These are phyloP conservation scores for Nothobranchius kuhntae DNA, from an alignment of 2,113 vertebrate species.

Conservation along the genomic window DNA sequence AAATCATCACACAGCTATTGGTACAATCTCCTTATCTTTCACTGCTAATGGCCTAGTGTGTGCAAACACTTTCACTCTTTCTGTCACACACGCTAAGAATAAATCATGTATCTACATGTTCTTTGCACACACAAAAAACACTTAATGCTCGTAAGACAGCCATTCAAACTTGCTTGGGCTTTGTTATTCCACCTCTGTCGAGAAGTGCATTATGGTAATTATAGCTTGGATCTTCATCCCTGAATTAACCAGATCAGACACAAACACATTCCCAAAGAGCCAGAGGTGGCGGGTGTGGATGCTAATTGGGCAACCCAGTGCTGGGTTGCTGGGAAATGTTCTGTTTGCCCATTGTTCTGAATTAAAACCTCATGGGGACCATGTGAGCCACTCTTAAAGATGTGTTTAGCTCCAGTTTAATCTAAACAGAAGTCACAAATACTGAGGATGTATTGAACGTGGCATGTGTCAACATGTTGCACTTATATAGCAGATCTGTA, in stretches of 20 bases:
- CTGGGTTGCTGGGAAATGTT: constrained; percentile 89
- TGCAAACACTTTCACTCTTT: background rate
- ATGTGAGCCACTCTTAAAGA: constrained; percentile 41
- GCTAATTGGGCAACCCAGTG: constrained; percentile 67
- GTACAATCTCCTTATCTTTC: constrained; percentile 65
- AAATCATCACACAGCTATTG: constrained; percentile 65
- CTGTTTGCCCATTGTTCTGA: constrained; percentile 89
- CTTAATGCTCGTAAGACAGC: constrained; percentile 37
- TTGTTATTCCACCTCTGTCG: constrained; percentile 67
- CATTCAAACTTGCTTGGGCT: constrained; percentile 71
- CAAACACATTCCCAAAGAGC: constrained; percentile 54
- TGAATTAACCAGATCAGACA: constrained; percentile 74
- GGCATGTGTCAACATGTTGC: constrained; percentile 21
- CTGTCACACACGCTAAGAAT: constrained; percentile 1
- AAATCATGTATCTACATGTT: constrained; percentile 60
- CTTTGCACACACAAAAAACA: constrained; percentile 58
- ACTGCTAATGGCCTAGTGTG: constrained; percentile 43
- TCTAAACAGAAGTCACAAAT: constrained; percentile 25
- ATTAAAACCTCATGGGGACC: constrained; percentile 89
- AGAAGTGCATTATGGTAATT: constrained; percentile 79
- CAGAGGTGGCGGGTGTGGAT: constrained; percentile 56
- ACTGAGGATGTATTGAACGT: constrained; percentile 2
- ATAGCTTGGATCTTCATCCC: constrained; percentile 71
- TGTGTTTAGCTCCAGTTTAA: constrained; percentile 25
- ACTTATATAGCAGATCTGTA: background rate